A percentile compares a stretch with the other conserved stretches of the same genome.
phyloP scores from a whole-genome alignment of 2,888 invertebrate species.

The Caenorhabditis sp. region DNA sequence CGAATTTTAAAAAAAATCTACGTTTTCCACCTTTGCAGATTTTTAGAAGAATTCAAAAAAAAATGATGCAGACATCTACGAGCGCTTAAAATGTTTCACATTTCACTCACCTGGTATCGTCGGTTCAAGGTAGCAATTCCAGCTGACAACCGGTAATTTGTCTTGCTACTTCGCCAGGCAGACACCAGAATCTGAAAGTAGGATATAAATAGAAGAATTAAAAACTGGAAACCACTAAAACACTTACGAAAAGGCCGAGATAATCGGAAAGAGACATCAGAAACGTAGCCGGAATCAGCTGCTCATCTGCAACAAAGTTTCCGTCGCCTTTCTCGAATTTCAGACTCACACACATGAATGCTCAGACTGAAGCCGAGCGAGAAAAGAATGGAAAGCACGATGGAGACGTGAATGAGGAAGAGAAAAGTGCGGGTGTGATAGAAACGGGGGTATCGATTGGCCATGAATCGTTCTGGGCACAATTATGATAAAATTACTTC shows the following conservation, averaged over 20 bases:
- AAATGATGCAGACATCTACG: no score
- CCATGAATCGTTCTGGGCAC: conserved; percentile 32
- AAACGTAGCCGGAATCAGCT: conserved; percentile 33
- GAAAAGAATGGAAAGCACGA: conserved; percentile 7
- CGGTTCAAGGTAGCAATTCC: conserved; percentile 22
- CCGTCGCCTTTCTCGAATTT: not conserved
- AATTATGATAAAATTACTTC: not conserved
- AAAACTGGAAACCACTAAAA: not conserved
- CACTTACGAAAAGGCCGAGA: conserved; percentile 40
- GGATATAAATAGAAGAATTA: not conserved
- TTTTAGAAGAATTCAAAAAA: not conserved
- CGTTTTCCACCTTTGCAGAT: not conserved
- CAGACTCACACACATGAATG: conserved; percentile 43
- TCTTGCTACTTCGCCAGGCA: conserved; percentile 29
- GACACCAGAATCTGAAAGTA: conserved; percentile 33
- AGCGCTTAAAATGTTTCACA: no score
- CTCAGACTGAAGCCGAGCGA: conserved; percentile 24
- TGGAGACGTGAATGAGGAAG: conserved; percentile 3
- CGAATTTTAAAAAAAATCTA: no score
- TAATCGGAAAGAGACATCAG: conserved; percentile 32
- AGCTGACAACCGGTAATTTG: conserved; percentile 21
- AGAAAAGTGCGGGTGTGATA: not conserved
- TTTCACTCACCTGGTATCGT: conserved; percentile 26
- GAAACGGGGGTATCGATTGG: not conserved
- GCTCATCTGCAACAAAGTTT: conserved; percentile 23